These are phyloP conservation scores for Mus spretus DNA, from an alignment of 2,797 vertebrate genomes.

Conservation along the genomic window DNA sequence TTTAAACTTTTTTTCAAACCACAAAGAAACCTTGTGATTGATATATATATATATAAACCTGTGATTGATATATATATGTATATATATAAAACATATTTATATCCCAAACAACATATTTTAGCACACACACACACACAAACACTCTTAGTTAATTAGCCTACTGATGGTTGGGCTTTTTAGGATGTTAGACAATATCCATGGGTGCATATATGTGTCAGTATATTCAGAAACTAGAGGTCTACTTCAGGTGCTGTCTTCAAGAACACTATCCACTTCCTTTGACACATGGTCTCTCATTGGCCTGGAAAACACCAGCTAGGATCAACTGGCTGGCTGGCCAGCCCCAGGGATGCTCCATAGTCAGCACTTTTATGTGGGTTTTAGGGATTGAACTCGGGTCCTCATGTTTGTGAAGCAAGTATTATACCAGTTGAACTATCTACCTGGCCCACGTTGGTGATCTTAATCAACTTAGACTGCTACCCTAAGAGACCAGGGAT, in stretches of 20 bases:
- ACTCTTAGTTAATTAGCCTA: neutral
- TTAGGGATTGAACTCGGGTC: neutral
- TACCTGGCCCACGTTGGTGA: neutral
- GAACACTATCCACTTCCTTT: neutral
- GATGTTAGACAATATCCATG: neutral
- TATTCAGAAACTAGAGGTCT: neutral
- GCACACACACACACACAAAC: neutral
- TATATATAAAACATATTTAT: neutral
- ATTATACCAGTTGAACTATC: neutral
- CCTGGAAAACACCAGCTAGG: neutral
- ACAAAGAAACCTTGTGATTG: neutral
- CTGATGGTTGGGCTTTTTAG: neutral
- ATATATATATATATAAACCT: too few relatives aligned
- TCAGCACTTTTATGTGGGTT: neutral
- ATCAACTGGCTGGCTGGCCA: neutral
- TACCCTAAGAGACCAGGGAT: neutral
- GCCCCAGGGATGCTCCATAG: neutral
- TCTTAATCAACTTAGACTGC: neutral
- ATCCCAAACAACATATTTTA: neutral
- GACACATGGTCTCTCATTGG: neutral
- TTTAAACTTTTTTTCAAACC: constrained; percentile 14
- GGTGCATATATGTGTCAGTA: neutral
- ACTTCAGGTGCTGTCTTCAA: neutral
- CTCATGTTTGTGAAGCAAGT: neutral
- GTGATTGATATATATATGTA: too few relatives aligned